Conservation (phyloP, 2,797 vertebrate species). For the Crocodylus rhombifer region DNA sequence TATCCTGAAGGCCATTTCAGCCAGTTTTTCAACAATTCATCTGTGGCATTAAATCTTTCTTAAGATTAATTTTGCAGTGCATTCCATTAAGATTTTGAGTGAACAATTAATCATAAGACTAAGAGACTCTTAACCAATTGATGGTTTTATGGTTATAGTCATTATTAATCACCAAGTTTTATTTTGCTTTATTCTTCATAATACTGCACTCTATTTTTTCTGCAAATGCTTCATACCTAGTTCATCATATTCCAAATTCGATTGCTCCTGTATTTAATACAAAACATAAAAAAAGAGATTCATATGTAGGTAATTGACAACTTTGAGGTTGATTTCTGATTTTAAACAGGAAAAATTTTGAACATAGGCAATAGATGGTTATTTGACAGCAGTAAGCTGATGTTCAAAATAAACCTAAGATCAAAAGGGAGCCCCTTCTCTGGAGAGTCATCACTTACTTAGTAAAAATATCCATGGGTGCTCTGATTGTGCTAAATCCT, state of each 20-base stretch:
- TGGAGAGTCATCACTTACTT: not conserved
- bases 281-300: not conserved
- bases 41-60: conserved; percentile 26
- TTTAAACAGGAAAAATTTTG: not conserved
- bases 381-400: not conserved
- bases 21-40: conserved; percentile 34
- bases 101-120: conserved; percentile 68
- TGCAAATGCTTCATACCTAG: conserved; percentile 14
- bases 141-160: conserved; percentile 60
- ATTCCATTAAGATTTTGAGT: conserved; percentile 65
- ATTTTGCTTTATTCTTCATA: conserved; percentile 59
- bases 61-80: conserved; percentile 59
- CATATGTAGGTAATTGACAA: not conserved
- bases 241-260: not conserved
- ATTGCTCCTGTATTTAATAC: conserved; percentile 18
- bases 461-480: not conserved
- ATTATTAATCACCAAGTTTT: conserved; percentile 72
- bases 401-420: not conserved
- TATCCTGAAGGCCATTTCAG: conserved; percentile 40
- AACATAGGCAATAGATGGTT: not conserved
- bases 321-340: accelerated
- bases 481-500: not conserved
- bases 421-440: not conserved
- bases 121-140: conserved; percentile 59
- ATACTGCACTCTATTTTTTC: conserved; percentile 34